Evolutionary conservation across 2,888 invertebrate species (phyloP).

Genomic region (Lobophora halterata): DNA sequence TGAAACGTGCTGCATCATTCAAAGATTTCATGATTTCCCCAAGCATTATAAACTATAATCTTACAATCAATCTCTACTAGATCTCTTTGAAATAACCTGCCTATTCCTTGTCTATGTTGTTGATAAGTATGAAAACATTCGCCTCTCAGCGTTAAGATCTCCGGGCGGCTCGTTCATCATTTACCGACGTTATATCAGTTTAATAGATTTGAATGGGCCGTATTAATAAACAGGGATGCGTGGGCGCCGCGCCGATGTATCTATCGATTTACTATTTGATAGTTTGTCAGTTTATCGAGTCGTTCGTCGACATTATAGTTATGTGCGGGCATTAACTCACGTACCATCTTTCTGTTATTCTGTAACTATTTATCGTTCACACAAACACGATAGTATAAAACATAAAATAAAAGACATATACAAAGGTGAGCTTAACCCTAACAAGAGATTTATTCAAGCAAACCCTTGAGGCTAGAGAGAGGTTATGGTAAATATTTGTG

Average conservation of each 20-base stretch:
- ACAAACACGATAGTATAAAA: too few species aligned
- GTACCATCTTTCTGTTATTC: too few species aligned
- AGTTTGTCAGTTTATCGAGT: conserved; percentile 36
- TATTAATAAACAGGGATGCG: conserved; percentile 52
- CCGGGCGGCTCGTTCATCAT: conserved; percentile 32
- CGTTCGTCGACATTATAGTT: conserved; percentile 11
- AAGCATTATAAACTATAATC: too few species aligned
- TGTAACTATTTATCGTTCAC: too few species aligned
- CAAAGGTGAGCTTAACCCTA: too few species aligned
- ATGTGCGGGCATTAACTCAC: too few species aligned
- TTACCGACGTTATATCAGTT: conserved; percentile 57
- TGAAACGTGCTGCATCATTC: too few species aligned
- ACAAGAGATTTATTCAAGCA: conserved; percentile 11
- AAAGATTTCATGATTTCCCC: too few species aligned
- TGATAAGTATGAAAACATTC: conserved; percentile 11
- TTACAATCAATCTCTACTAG: too few species aligned
- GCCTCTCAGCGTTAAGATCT: conserved; percentile 17
- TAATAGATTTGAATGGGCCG: conserved; percentile 51
- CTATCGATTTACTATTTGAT: conserved; percentile 45
- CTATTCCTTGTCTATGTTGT: conserved; percentile 4
- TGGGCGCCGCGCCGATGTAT: conserved; percentile 55
- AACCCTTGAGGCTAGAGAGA: background rate
- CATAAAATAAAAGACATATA: too few species aligned
- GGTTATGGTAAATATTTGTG: too few species aligned
- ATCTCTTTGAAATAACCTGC: background rate